Evolutionary conservation across 2,888 invertebrate species (phyloP).

Genomic region (Parnassius mnemosyne): DNA sequence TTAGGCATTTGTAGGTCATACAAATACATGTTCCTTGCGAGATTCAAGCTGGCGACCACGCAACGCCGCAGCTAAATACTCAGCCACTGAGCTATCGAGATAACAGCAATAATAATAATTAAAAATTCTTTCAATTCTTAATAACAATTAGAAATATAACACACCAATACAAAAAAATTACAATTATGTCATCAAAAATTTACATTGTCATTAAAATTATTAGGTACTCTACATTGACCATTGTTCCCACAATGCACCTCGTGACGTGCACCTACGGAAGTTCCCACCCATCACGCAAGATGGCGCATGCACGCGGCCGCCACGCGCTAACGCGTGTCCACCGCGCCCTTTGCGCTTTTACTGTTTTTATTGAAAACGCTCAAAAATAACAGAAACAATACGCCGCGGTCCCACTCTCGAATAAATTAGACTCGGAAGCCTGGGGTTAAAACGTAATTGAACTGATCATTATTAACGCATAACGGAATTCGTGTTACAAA

Average conservation of each 20-base stretch:
- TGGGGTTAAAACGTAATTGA: constrained; percentile 76
- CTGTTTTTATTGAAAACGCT: constrained; percentile 75
- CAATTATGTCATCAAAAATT: constrained; percentile 20
- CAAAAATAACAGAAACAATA: constrained; percentile 70
- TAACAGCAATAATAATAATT: no score
- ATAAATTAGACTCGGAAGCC: constrained; percentile 67
- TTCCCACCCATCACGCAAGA: constrained; percentile 73
- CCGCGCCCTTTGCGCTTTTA: constrained; percentile 55
- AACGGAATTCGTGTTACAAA: constrained; percentile 29
- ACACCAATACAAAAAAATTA: no score
- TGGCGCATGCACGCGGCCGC: constrained; percentile 53
- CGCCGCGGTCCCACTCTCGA: constrained; percentile 62
- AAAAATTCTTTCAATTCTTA: no score
- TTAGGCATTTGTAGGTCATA: no score
- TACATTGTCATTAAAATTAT: constrained; percentile 18
- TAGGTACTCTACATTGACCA: constrained; percentile 46
- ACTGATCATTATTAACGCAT: constrained; percentile 68
- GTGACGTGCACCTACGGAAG: constrained; percentile 64
- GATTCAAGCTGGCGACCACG: no score
- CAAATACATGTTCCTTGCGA: no score
- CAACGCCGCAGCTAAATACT: no score
- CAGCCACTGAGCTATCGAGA: no score
- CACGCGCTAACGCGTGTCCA: constrained; percentile 54
- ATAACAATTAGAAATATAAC: no score
- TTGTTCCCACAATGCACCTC: constrained; percentile 61